Evolutionary conservation across 2,113 vertebrate species (phyloP).

Genomic region (Amphiprion percula): DNA sequence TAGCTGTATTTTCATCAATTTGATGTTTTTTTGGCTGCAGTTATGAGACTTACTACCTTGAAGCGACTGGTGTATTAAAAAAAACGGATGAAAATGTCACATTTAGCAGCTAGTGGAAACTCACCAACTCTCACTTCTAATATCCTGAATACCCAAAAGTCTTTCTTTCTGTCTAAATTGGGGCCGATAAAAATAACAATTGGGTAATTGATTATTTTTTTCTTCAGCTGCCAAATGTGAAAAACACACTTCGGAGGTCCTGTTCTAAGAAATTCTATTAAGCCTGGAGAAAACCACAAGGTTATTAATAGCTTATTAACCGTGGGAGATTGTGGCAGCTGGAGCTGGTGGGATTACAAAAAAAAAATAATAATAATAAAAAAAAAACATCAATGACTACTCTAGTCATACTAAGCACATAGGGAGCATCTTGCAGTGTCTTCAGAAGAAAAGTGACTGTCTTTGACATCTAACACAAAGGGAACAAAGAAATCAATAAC

Average conservation of each 20-base stretch:
- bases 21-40: too few relatives aligned
- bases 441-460: conserved; percentile 32
- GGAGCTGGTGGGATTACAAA: neutral
- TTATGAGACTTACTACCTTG: neutral
- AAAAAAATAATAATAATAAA: neutral
- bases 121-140: neutral
- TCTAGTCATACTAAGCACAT: neutral
- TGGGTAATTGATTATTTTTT: neutral
- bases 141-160: neutral
- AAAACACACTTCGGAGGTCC: neutral
- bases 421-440: conserved; percentile 12
- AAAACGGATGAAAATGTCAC: too few relatives aligned
- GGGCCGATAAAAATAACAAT: too few relatives aligned
- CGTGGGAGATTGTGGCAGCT: neutral
- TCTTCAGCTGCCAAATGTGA: conserved; percentile 9
- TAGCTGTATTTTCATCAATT: neutral
- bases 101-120: too few relatives aligned
- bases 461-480: conserved; percentile 54
- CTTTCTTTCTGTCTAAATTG: neutral
- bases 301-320: conserved; percentile 4
- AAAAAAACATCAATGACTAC: neutral
- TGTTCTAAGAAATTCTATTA: neutral
- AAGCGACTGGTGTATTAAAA: too few relatives aligned
- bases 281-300: neutral
- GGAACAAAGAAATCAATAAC: conserved; percentile 49